Evolutionary conservation across 2,113 vertebrate genomes (phyloP).

Genomic region (Willisornis vidua): DNA sequence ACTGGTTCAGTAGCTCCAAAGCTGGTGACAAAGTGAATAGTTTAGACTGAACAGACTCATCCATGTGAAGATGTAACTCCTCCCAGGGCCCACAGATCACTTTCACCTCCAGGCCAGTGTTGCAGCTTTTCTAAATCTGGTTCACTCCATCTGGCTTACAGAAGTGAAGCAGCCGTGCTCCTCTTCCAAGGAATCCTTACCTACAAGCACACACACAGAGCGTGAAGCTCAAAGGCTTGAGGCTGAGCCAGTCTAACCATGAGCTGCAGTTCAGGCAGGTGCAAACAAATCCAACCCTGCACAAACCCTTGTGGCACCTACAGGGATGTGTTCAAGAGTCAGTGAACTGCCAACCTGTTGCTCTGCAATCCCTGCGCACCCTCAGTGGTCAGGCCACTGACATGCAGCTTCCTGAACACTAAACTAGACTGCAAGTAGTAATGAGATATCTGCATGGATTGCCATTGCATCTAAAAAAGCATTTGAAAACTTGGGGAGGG

Average conservation of each 20-base stretch:
- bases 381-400: not conserved
- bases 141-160: not conserved
- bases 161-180: fast-evolving
- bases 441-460: not conserved
- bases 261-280: not conserved
- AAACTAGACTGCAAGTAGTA: not conserved
- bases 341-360: fast-evolving
- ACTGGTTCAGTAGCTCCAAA: not conserved
- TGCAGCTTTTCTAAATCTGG: not conserved
- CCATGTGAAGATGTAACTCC: not conserved
- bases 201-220: no score
- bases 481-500: fast-evolving
- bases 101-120: not conserved
- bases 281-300: not conserved
- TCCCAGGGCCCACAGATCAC: not conserved
- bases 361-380: not conserved
- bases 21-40: not conserved
- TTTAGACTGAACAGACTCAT: not conserved
- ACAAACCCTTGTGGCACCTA: not conserved
- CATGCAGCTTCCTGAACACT: not conserved
- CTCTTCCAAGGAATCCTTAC: not conserved
- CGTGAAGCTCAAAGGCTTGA: not conserved
- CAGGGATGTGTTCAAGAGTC: not conserved
- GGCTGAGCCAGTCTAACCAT: not conserved
- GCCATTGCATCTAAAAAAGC: not conserved